Percentiles rank a stretch among this genome's conserved stretches.
These are phyloP conservation scores for Cheilosia vernalis DNA, from an alignment of 2,888 invertebrate genomes.

Conservation along the genomic window DNA sequence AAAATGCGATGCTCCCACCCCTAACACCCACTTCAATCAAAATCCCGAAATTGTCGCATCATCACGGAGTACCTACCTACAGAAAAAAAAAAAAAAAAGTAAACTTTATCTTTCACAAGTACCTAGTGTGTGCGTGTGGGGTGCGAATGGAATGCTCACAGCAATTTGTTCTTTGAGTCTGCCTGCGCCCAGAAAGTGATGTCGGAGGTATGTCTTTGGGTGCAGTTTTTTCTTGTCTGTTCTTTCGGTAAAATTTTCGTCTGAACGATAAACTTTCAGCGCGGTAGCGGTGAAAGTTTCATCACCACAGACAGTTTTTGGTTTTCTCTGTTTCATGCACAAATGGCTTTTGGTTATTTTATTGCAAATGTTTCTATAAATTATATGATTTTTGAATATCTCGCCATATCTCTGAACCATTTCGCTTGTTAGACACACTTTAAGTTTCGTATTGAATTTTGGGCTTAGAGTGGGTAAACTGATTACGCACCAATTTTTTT, in stretches of 20 bases:
- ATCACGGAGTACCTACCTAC: slow-evolving; percentile 11
- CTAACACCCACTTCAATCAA: slow-evolving; percentile 44
- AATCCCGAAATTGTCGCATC: slow-evolving; percentile 51
- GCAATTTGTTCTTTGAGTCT: slow-evolving; percentile 40
- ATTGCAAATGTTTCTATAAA: slow-evolving; percentile 25
- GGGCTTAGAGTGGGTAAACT: slow-evolving; percentile 19
- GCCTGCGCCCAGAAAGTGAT: slow-evolving; percentile 21
- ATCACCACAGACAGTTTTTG: slow-evolving; percentile 21
- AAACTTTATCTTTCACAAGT: slow-evolving; percentile 34
- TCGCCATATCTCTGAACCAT: not conserved
- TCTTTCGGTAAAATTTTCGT: not conserved
- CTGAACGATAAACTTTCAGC: slow-evolving; percentile 37
- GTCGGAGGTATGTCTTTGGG: not conserved
- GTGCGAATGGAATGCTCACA: slow-evolving; percentile 35
- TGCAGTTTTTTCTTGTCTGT: slow-evolving; percentile 20
- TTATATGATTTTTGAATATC: slow-evolving; percentile 54
- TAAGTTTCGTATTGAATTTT: slow-evolving; percentile 11
- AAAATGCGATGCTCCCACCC: not conserved
- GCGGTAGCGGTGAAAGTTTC: slow-evolving; percentile 34
- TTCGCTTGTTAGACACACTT: slow-evolving; percentile 25
- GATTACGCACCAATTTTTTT: slow-evolving; percentile 35
- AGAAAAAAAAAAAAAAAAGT: slow-evolving; percentile 34
- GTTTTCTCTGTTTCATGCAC: not conserved
- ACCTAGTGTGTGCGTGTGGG: slow-evolving; percentile 7
- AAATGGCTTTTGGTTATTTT: slow-evolving; percentile 19